These are phyloP conservation scores for Urechis unicinctus DNA, from an alignment of 2,888 invertebrate genomes.

Conservation along the genomic window DNA sequence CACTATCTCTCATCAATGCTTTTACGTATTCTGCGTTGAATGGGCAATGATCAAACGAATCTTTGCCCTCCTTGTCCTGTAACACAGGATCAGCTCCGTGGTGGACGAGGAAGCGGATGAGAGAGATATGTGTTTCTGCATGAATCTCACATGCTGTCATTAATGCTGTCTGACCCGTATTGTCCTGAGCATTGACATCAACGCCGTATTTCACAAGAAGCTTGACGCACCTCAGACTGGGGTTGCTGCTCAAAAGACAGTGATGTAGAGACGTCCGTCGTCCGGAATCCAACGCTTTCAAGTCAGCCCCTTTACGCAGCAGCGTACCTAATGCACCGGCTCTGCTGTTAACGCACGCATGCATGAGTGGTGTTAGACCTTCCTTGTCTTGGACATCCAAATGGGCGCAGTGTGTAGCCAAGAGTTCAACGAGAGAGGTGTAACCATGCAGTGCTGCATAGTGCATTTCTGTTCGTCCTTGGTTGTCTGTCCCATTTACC, in stretches of 20 bases:
- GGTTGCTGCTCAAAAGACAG: slow-evolving; percentile 19
- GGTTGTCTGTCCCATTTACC: slow-evolving; percentile 11
- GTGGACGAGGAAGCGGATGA: slow-evolving; percentile 21
- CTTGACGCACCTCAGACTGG: slow-evolving; percentile 20
- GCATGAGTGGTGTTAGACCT: slow-evolving; percentile 22
- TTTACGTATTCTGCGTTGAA: slow-evolving; percentile 22
- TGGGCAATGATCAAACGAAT: slow-evolving; percentile 24
- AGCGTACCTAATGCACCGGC: slow-evolving; percentile 11
- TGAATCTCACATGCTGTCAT: slow-evolving; percentile 23
- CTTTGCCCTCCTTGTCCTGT: slow-evolving; percentile 24
- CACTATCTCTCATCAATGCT: slow-evolving; percentile 17
- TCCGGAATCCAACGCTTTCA: slow-evolving; percentile 13
- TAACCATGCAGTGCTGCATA: slow-evolving; percentile 19
- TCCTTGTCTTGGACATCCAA: slow-evolving; percentile 7
- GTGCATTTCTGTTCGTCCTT: slow-evolving; percentile 18
- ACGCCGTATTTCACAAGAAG: slow-evolving; percentile 17
- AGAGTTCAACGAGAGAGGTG: neutral
- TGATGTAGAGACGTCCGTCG: slow-evolving; percentile 21
- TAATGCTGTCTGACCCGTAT: slow-evolving; percentile 17
- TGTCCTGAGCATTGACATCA: slow-evolving; percentile 18
- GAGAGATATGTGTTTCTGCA: slow-evolving; percentile 17
- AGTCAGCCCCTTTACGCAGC: slow-evolving; percentile 9
- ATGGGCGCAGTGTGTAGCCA: neutral
- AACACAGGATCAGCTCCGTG: slow-evolving; percentile 23
- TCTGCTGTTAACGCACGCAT: slow-evolving; percentile 17